phyloP scores from a whole-genome alignment of 2,797 vertebrate genomes.

The Tauraco hartlaubi region DNA sequence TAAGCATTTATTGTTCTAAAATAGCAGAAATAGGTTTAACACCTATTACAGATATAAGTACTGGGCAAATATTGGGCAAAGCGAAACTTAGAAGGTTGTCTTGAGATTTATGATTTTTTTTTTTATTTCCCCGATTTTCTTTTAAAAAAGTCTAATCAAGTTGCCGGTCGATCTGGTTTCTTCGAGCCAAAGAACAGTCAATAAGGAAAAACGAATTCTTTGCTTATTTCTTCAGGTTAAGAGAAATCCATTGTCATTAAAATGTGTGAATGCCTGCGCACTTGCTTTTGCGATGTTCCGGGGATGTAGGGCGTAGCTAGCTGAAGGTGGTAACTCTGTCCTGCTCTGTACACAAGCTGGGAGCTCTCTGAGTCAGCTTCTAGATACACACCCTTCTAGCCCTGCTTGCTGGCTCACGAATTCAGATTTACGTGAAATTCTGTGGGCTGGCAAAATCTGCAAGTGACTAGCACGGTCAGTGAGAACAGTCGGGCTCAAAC shows the following conservation, averaged over 20 bases:
- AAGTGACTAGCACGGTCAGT: too few relatives aligned
- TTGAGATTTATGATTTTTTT: neutral
- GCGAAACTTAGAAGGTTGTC: neutral
- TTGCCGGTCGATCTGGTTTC: neutral
- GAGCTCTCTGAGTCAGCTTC: neutral
- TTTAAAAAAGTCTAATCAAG: neutral
- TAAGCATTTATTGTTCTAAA: neutral
- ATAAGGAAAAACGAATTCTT: neutral
- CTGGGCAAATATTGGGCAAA: neutral
- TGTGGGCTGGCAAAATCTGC: neutral
- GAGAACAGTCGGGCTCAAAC: neutral
- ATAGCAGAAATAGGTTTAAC: neutral
- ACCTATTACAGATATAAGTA: neutral
- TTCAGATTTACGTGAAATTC: neutral
- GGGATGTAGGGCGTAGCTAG: neutral
- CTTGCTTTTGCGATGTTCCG: rapidly evolving
- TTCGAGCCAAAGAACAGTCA: neutral
- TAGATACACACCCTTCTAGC: neutral
- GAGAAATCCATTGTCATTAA: neutral
- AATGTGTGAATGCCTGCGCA: neutral
- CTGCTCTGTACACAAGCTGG: neutral
- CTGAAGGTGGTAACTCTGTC: neutral
- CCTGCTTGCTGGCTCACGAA: neutral
- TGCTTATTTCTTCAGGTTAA: neutral
- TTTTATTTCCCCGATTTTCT: neutral